phyloP scores from a whole-genome alignment of 2,797 vertebrate genomes.

The Steatocranus sp. region DNA sequence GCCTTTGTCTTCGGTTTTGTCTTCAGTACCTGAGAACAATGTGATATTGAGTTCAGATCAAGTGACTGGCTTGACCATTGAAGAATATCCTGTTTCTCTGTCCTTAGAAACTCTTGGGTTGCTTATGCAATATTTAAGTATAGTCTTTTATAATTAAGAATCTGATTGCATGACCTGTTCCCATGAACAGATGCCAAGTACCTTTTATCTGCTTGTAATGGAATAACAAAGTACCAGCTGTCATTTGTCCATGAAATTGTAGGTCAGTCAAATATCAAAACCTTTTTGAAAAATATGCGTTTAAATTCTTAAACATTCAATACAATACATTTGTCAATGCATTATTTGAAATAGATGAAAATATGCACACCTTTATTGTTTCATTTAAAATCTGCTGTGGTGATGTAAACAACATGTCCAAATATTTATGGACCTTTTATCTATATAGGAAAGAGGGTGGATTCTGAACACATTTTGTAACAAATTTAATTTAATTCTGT shows the following conservation, averaged over 20 bases:
- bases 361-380: background rate
- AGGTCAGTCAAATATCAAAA: background rate
- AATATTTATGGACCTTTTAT: background rate
- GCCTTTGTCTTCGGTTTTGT: background rate
- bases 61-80: background rate
- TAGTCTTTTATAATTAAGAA: background rate
- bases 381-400: background rate
- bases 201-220: background rate
- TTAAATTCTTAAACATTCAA: background rate
- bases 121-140: accelerated
- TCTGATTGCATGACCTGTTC: background rate
- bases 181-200: background rate
- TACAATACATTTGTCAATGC: background rate
- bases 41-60: background rate
- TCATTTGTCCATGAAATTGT: background rate
- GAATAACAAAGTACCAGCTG: background rate
- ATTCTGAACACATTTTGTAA: background rate
- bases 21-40: background rate
- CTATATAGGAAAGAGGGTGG: background rate
- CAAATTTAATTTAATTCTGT: background rate
- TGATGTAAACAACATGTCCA: background rate
- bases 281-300: background rate
- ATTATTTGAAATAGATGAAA: background rate
- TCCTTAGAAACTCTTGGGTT: background rate
- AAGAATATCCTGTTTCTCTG: background rate